Percentiles rank a stretch among this genome's conserved stretches.
Evolutionary conservation across 2,888 invertebrate genomes (phyloP).

Genomic region (Ectropis crepuscularia): DNA sequence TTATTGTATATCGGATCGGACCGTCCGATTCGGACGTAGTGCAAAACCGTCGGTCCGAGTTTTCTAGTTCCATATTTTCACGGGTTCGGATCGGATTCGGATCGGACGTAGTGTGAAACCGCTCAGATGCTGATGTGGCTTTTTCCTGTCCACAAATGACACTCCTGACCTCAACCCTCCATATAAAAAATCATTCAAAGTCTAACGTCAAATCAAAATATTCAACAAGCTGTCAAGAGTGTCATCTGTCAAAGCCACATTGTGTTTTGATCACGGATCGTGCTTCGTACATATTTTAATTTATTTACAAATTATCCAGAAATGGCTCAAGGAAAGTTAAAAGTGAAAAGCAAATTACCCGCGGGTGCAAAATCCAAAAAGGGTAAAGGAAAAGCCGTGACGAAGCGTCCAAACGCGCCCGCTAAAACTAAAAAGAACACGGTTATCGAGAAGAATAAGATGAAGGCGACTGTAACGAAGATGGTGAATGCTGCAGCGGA

Average conservation of each 20-base stretch:
- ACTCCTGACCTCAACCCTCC: too few relatives aligned
- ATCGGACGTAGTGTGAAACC: too few relatives aligned
- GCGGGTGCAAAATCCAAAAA: slow-evolving; percentile 81
- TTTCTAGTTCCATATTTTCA: too few relatives aligned
- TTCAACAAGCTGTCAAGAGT: too few relatives aligned
- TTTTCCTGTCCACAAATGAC: too few relatives aligned
- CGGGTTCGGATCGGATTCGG: too few relatives aligned
- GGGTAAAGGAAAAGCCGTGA: slow-evolving; percentile 80
- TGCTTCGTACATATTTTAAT: neutral
- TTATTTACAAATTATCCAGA: slow-evolving; percentile 11
- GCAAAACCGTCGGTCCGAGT: too few relatives aligned
- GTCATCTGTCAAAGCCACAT: neutral
- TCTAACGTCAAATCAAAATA: too few relatives aligned
- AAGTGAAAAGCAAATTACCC: slow-evolving; percentile 87
- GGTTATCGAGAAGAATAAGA: slow-evolving; percentile 84
- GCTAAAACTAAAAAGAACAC: slow-evolving; percentile 85
- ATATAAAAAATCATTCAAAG: too few relatives aligned
- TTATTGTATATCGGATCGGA: too few relatives aligned
- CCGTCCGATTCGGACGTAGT: too few relatives aligned
- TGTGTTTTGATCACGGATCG: neutral
- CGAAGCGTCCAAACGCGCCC: slow-evolving; percentile 87
- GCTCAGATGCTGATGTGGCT: too few relatives aligned
- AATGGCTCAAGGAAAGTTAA: slow-evolving; percentile 89
- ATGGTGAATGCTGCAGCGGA: slow-evolving; percentile 89
- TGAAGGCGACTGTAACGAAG: slow-evolving; percentile 88